Evolutionary conservation across 92 coral and sea anemone species (phyloP), one percentile per base, ranked within the genome.

Genomic region (Plumapathes pennacea): DNA sequence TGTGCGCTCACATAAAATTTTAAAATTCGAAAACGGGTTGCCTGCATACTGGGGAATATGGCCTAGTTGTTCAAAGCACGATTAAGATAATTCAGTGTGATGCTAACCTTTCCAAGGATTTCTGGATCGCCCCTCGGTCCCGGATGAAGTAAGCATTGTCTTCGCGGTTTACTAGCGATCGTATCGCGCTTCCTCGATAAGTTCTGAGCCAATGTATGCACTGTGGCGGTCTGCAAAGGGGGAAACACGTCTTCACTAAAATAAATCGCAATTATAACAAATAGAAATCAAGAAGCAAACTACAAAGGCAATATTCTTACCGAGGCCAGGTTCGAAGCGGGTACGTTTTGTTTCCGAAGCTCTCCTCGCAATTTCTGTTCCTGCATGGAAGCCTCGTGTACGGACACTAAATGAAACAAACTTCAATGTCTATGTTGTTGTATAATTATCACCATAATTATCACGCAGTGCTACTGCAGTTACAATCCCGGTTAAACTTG

Each of bases 61-160:
- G n/a, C n/a, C n/a, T n/a, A n/a, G n/a, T n/a, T n/a, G n/a, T n/a
- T n/a, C n/a, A n/a, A n/a, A n/a, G n/a, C n/a, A n/a, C n/a, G n/a
- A n/a, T n/a, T n/a, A n/a, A n/a, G n/a, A n/a, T 25, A 7, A 33
- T 23, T 25, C n/a, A 53, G 41, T 32, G 11, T 36, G 19, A 60
- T 25, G 20, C 67, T 14, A 30, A 91, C 97, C 98, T 92, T 91
- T 44, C 98, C 98, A 12, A 92, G 74, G 22, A 92, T 74, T 9
- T 89, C 89, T n/a, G 80, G 54, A 64, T 88, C 96, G 11, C 98
- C 98, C 23, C 91, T 72, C 29, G 96, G 98, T 28, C 96, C 98
- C 12, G 96, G 92, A 37, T 83, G 82, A 20, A 92, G 71, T 23
- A 72, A 68, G 53, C 98, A 92, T 56, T 80, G 91, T 22, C 98